phyloP scores from a whole-genome alignment of 2,797 vertebrate genomes.

The Acestrorhynchus altus region DNA sequence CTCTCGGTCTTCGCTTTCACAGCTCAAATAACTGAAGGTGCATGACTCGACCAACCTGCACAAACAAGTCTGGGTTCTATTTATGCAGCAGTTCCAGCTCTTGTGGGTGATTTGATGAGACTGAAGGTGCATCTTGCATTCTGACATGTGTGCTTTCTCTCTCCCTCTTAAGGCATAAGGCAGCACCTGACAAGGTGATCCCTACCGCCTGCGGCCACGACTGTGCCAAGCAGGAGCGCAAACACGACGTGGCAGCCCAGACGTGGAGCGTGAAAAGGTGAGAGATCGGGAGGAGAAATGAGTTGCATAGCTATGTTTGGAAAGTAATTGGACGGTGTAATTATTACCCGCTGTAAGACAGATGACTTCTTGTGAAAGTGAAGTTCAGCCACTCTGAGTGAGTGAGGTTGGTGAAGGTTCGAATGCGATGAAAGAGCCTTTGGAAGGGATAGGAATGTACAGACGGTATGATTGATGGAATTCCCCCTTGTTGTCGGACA shows the following conservation, averaged over 20 bases:
- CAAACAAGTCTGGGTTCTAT: conserved; percentile 57
- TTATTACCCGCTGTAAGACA: conserved; percentile 51
- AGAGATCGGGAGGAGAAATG: conserved; percentile 58
- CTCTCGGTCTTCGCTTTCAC: background rate
- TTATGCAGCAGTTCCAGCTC: conserved; percentile 38
- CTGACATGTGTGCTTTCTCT: conserved; percentile 34
- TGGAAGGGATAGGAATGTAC: background rate
- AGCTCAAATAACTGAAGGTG: conserved; percentile 34
- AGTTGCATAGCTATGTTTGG: conserved; percentile 47
- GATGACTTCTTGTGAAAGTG: conserved; percentile 27
- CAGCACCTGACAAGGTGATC: conserved; percentile 56
- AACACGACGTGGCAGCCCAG: conserved; percentile 68
- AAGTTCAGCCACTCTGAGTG: background rate
- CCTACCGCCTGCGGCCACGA: conserved; percentile 59
- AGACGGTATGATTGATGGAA: background rate
- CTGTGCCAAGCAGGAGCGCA: conserved; percentile 68
- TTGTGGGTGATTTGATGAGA: conserved; percentile 27
- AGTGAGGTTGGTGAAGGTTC: background rate
- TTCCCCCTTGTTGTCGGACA: background rate
- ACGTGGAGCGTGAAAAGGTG: conserved; percentile 81
- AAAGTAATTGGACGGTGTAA: conserved; percentile 56
- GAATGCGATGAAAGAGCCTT: background rate
- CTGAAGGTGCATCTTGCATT: conserved; percentile 13
- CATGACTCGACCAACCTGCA: conserved; percentile 50
- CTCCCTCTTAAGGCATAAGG: conserved; percentile 60